Evolutionary conservation across 2,797 vertebrate genomes (phyloP), one percentile per base, ranked within the genome.

Genomic region (Ceryle rudis): DNA sequence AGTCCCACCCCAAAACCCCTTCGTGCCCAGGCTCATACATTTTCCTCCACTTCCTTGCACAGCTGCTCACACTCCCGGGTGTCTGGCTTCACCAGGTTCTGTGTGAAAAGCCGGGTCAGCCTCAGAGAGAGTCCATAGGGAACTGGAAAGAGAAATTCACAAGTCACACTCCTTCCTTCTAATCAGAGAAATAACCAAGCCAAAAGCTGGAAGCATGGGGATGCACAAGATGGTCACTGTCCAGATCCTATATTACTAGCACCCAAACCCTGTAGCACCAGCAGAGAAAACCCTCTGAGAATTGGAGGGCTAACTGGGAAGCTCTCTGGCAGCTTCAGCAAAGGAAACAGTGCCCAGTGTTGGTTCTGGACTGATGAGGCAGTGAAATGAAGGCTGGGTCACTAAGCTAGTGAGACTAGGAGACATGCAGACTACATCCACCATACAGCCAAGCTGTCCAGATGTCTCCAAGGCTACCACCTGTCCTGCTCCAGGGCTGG

Each of bases 1-100:
- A 5, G 14, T 42, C 55, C 71, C 81, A 70, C 39, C 72, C 57
- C 15, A 6, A 77, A 14, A 6, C 29, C 58, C 33, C 14, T 22
- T 52, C 0, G 0, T 42, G 61, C 62, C 69, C 61, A 1, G 19
- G 81, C 51, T 91, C 99, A 84, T 97, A 99, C 99, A 0, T 99
- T 99, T 39, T 99, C 99, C 28, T 99, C 98, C 87, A 99, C 99
- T 79, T 99, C 99, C 89, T 98, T 98, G 84, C 98, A 98, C 46
- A 99, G 98, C 92, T 98, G 98, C 61, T 99, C 98, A 1, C 98
- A 97, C 23, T 99, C 99, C n/a, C 97, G 98, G 6, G 97, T 98
- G 21, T 99, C 99, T 0, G 97, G 96, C 26, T 97, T 99, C 46
- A 98, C 81, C 77, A 99, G 97, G 94, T 98, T 99, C 74, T 99